Evolutionary conservation across 2,888 invertebrate genomes (phyloP).

Genomic region (Drosophila siamana): DNA sequence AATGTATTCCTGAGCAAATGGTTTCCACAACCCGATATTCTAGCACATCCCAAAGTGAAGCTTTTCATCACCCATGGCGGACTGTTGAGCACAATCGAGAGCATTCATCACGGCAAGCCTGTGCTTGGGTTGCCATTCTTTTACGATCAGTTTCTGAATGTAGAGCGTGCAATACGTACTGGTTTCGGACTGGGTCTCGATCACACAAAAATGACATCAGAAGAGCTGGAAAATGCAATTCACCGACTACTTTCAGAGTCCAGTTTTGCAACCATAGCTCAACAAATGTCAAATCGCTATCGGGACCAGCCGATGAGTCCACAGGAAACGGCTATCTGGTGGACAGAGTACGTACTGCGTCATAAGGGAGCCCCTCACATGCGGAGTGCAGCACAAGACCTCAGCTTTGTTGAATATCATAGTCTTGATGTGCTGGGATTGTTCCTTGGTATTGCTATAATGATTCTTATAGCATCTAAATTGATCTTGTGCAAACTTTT

Average conservation of each 20-base stretch:
- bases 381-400: slow-evolving; percentile 78
- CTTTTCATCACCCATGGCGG: slow-evolving; percentile 86
- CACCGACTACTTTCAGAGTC: slow-evolving; percentile 62
- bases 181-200: slow-evolving; percentile 85
- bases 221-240: slow-evolving; percentile 70
- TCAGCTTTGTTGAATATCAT: slow-evolving; percentile 81
- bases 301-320: slow-evolving; percentile 82
- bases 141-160: slow-evolving; percentile 86
- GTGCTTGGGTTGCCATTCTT: slow-evolving; percentile 86
- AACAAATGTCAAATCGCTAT: slow-evolving; percentile 73
- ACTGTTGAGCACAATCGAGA: slow-evolving; percentile 85
- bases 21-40: slow-evolving; percentile 85
- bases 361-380: slow-evolving; percentile 84
- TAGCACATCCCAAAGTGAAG: slow-evolving; percentile 86
- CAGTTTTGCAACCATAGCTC: slow-evolving; percentile 54
- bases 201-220: slow-evolving; percentile 78
- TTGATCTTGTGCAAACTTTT: slow-evolving; percentile 5
- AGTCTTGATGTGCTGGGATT: slow-evolving; percentile 78
- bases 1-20: slow-evolving; percentile 84
- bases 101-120: slow-evolving; percentile 86
- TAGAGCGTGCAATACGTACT: slow-evolving; percentile 83
- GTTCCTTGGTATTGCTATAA: slow-evolving; percentile 48
- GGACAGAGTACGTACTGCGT: slow-evolving; percentile 83
- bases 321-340: slow-evolving; percentile 80
- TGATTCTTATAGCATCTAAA: slow-evolving; percentile 15